These are phyloP conservation scores for Dipodomys ordii DNA, from an alignment of 2,113 vertebrate genomes.

Conservation along the genomic window DNA sequence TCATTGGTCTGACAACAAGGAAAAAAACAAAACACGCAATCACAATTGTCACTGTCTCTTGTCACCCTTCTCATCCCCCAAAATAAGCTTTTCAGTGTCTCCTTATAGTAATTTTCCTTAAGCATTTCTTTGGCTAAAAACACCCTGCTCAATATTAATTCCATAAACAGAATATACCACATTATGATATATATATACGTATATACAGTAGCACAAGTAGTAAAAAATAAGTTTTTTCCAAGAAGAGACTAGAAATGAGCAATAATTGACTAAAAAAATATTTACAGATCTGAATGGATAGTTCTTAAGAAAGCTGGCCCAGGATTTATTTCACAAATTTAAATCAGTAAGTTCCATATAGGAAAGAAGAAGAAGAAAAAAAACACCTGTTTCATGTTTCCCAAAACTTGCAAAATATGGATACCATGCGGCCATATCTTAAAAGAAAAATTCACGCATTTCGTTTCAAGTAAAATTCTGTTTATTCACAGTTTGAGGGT, in stretches of 20 bases:
- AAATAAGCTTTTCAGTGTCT: background rate
- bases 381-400: slow-evolving; percentile 18
- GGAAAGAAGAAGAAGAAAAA: too few relatives aligned
- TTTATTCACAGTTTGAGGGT: background rate
- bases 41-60: too few relatives aligned
- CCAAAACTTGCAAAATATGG: slow-evolving; percentile 13
- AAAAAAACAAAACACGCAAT: background rate
- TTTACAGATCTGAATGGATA: background rate
- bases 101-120: background rate
- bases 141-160: background rate
- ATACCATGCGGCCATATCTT: background rate
- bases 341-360: slow-evolving; percentile 36
- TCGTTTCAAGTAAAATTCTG: background rate
- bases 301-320: background rate
- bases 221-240: background rate
- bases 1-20: background rate
- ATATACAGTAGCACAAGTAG: background rate
- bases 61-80: background rate
- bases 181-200: background rate
- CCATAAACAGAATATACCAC: background rate
- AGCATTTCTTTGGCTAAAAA: background rate
- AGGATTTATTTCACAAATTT: slow-evolving; percentile 18
- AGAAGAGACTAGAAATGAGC: background rate
- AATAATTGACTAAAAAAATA: background rate
- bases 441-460: background rate